These are phyloP conservation scores for Luehdorfia chinensis DNA, from an alignment of 1,140 invertebrate genomes.

Conservation along the genomic window DNA sequence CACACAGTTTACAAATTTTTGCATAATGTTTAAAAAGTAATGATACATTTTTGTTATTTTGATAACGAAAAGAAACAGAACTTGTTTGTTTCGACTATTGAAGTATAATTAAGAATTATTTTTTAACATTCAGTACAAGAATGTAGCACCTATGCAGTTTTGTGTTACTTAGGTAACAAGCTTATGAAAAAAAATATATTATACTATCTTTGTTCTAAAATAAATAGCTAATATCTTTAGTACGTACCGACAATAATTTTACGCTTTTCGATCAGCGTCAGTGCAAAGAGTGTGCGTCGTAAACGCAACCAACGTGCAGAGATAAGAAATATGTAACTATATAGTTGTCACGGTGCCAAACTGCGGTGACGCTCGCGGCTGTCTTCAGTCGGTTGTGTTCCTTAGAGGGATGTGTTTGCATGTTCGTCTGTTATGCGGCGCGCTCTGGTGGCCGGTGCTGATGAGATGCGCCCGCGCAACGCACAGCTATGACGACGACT, in stretches of 20 bases:
- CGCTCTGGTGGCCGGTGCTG: constrained; percentile 71
- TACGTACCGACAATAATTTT: no score
- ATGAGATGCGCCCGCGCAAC: constrained; percentile 56
- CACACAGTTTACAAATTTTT: constrained; percentile 7
- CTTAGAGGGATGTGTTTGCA: constrained; percentile 72
- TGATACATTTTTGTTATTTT: no score
- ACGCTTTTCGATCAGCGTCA: constrained; percentile 6
- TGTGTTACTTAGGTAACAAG: no score
- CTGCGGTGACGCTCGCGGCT: constrained; percentile 52
- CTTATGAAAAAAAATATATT: no score
- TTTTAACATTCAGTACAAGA: no score
- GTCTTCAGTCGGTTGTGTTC: constrained; percentile 68
- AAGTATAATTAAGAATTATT: no score
- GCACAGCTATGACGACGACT: constrained; percentile 63
- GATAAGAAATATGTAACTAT: constrained; percentile 51
- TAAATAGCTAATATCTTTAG: no score
- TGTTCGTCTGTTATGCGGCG: constrained; percentile 67
- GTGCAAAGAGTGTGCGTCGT: constrained; percentile 31
- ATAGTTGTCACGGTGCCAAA: constrained; percentile 71
- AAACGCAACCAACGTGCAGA: constrained; percentile 40
- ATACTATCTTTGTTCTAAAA: no score
- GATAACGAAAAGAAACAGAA: no score
- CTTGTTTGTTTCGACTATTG: no score
- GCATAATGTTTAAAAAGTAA: no score
- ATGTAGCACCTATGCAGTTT: no score